Evolutionary conservation across 2,113 vertebrate genomes (phyloP), one percentile per base, ranked within the genome.

Genomic region (Oreochromis niloticus): DNA sequence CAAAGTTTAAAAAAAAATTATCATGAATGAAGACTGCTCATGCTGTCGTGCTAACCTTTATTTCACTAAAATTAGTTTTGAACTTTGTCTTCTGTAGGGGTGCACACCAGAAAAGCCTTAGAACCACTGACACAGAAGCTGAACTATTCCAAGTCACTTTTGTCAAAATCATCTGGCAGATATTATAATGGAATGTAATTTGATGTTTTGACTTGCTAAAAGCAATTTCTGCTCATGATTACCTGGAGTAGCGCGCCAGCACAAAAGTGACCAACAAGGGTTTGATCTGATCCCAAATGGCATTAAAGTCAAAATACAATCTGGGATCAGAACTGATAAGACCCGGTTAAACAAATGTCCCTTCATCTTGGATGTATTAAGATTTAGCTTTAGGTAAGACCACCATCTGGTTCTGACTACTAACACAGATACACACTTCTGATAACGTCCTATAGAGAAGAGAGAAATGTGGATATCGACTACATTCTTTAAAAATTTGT

Each of bases 401-500:
- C 68, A 75, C 41, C 14, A 0, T 30, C 41, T 71, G 36, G 36
- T 43, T 14, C 43, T 36, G n/a, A 71, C 63, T 22, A 4, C 63
- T 1, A 43, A 24, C 36, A 66, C 5, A 63, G 59, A 41, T 14
- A 6, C 12, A 24, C 22, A 24, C 22, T 13, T 68, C 36, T 22
- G 36, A 41, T 41, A 68, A 68, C 3, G 1, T 68, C 36, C 63
- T 41, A 68, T 9, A 68, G 63, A 68, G 12, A 41, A 66, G 32
- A 19, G 1, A 63, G 59, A 66, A 39, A 66, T 4, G 3, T 39
- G 34, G 19, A 0, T 22, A 68, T 41, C 1, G 1, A 1, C 19
- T 68, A 68, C 19, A 41, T 12, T 68, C 63, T 39, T 68, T 5
- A 73, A 73, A 46, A 10, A 27, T 11, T 11, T 11, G 22, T 17